Evolutionary conservation across 2,113 vertebrate genomes (phyloP).

Genomic region (Cyprinodon tularosa): DNA sequence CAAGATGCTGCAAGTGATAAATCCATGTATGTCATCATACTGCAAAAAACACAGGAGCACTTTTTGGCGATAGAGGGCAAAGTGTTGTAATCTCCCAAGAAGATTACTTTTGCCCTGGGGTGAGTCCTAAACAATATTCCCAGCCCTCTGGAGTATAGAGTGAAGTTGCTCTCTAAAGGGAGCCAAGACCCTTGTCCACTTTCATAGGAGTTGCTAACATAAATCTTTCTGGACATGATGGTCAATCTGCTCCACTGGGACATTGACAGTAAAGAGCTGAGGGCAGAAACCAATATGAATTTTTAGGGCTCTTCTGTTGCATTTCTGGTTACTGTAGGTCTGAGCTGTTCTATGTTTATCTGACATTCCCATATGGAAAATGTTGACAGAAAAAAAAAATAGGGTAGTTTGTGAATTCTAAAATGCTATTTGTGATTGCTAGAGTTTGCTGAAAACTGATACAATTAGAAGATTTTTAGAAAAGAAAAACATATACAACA

Average conservation of each 20-base stretch:
- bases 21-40: slow-evolving; percentile 40
- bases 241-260: slow-evolving; percentile 52
- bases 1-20: slow-evolving; percentile 37
- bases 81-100: slow-evolving; percentile 72
- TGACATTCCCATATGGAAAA: background rate
- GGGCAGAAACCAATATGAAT: slow-evolving; percentile 44
- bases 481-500: background rate
- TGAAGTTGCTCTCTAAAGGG: slow-evolving; percentile 60
- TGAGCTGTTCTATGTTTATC: background rate
- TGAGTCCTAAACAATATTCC: slow-evolving; percentile 71
- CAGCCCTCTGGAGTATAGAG: slow-evolving; percentile 56
- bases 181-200: slow-evolving; percentile 61
- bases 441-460: background rate
- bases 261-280: slow-evolving; percentile 11
- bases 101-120: slow-evolving; percentile 73
- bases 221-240: slow-evolving; percentile 67
- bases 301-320: slow-evolving; percentile 33
- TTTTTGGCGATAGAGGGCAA: slow-evolving; percentile 44
- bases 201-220: slow-evolving; percentile 54
- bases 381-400: background rate
- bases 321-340: slow-evolving; percentile 9
- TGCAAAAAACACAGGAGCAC: slow-evolving; percentile 36
- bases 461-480: background rate
- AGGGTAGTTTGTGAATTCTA: background rate
- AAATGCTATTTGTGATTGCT: background rate